Base-by-base conservation (phyloP, 2,797 vertebrate species). In the Helarctos malayanus region DNA sequence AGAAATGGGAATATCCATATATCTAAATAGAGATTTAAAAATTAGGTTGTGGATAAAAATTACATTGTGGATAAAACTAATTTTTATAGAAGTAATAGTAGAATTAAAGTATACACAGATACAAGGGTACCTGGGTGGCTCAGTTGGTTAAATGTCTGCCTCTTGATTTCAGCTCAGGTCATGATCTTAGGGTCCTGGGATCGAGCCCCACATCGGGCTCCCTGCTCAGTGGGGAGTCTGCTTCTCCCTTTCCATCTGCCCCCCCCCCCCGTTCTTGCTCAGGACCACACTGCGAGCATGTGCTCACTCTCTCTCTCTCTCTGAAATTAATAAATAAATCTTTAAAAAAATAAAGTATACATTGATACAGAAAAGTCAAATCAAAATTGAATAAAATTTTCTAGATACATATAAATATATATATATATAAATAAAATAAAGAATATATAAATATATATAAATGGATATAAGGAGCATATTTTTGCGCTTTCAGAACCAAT, bases 401-500 rank as follows among this genome's bases (percentile, higher is more conserved):
- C 13, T 79, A 10, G 14, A 29, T 92, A 89, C 65, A 75, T 7
- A 73, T 25, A 59, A 8, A 47, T 19, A 57, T 45, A 54, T 14
- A 54, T 14, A 0, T 7, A 11, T 2, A 15, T 23, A 89, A 76
- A 82, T 78, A 47, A 32, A 61, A 93, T 73, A 68, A 38, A 2
- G 13, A 35, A 10, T 61, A 57, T 38, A 9, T 41, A 47, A 54
- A 52, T 57, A 69, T 23, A 76, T 49, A 89, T 13, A 83, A 80
- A 71, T 47, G 3, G 16, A 56, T 81, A 75, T 35, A 63, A 80
- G 5, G 7, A 11, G 4, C 25, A 41, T 3, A 47, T 7, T 91
- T 95, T 91, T 89, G 29, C 95, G 13, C 41, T 68, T 94, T 97
- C 8, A 63, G 29, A 96, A 89, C 7, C 23, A 97, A 94, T 80